Conservation (phyloP, 2,113 vertebrate genomes). For the Falcunculus frontatus region DNA sequence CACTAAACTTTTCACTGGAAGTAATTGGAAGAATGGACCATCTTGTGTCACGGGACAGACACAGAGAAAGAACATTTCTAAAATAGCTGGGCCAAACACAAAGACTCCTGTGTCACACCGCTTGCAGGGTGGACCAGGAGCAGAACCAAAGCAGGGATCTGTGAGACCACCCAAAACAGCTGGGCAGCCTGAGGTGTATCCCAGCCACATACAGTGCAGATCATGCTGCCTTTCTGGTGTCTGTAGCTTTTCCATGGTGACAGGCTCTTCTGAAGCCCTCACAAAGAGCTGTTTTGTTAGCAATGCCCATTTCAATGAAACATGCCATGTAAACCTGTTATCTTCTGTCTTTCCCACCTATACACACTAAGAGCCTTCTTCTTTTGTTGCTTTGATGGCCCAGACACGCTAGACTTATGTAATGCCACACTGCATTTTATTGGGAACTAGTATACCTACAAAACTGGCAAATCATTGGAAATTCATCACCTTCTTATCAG, state of each 20-base stretch:
- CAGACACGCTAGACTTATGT: not conserved
- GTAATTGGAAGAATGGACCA: not conserved
- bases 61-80: not conserved
- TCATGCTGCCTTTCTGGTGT: not conserved
- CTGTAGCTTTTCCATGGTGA: not conserved
- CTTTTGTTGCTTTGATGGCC: not conserved
- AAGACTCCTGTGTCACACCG: not conserved
- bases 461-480: not conserved
- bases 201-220: not conserved
- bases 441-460: not conserved
- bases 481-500: not conserved
- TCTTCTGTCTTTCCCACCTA: not conserved
- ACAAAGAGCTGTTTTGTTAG: not conserved
- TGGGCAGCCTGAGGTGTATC: not conserved
- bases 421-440: not conserved
- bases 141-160: not conserved
- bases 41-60: not conserved
- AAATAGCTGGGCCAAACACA: not conserved
- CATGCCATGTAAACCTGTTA: not conserved
- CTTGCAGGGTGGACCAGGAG: not conserved
- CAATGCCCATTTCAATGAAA: not conserved
- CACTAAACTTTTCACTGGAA: not conserved
- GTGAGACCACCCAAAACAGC: rapidly evolving
- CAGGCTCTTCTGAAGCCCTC: constrained; percentile 10
- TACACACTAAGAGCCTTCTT: not conserved